Conservation (phyloP, 1,140 invertebrate genomes). For the Bombyx mori region DNA sequence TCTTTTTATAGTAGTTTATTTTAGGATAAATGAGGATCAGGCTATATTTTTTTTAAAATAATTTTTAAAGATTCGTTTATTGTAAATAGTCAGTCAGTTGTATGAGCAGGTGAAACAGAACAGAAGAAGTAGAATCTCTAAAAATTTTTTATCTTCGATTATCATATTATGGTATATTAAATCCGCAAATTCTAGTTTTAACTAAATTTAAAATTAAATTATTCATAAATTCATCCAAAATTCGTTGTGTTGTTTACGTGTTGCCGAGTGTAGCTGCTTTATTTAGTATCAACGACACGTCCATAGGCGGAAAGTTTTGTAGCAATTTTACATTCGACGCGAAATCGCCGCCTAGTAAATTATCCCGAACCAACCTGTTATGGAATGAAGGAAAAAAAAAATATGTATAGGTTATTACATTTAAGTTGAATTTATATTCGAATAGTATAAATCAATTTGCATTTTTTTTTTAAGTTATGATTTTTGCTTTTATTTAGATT, state of each 20-base stretch:
- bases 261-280: slow-evolving; percentile 36
- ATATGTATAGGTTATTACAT: background rate
- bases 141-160: too few relatives aligned
- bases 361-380: slow-evolving; percentile 83
- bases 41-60: too few relatives aligned
- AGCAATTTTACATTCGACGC: slow-evolving; percentile 93
- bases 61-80: too few relatives aligned
- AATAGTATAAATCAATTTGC: background rate
- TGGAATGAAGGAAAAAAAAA: slow-evolving; percentile 1
- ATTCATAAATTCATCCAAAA: background rate
- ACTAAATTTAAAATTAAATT: background rate
- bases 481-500: too few relatives aligned
- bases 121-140: too few relatives aligned
- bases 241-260: slow-evolving; percentile 1
- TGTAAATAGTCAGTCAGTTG: too few relatives aligned
- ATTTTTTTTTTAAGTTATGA: background rate
- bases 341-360: slow-evolving; percentile 90
- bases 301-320: slow-evolving; percentile 59
- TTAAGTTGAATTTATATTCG: background rate
- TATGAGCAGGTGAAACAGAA: too few relatives aligned
- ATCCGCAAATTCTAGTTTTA: background rate
- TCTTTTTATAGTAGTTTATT: too few relatives aligned
- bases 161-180: too few relatives aligned
- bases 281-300: slow-evolving; percentile 51
- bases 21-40: too few relatives aligned